Evolutionary conservation across 2,113 vertebrate species (phyloP), one percentile per base, ranked within the genome.

Genomic region (Menidia beryllina): DNA sequence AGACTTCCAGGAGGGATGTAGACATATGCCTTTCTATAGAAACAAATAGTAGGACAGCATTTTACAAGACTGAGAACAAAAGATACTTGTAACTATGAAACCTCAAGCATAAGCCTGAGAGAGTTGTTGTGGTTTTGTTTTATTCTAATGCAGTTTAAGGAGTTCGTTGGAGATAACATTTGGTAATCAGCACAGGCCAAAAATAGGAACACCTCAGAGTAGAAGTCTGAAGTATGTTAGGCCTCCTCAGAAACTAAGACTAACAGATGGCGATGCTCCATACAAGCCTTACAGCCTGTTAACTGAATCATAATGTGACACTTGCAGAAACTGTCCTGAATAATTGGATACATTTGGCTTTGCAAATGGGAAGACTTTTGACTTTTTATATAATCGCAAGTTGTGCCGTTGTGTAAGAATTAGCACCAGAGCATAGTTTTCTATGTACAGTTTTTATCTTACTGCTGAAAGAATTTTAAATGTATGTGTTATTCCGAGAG

Each of bases 221-320:
- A 69, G 72, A 73, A 79, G 79, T 76, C 72, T 85, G 57, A 83
- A 78, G 71, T 70, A 69, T 63, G 69, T 67, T 70, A 13, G 36
- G 26, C 55, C 63, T 77, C 49, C 34, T 58, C 57, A 57, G 61
- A 85, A 83, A 67, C 66, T 70, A 24, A 78, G 63, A 53, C 55
- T 27, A 85, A 61, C 87, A 89, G 83, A 87, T 86, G 85, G 85
- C 27, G 45, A 43, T 45, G 79, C 77, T 81, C 66, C 64, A 26
- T 58, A 71, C 53, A 58, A 72, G 82, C 75, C 61, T 56, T 26
- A 49, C 76, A 81, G 75, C 60, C 75, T 86, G 81, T 89, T 58
- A 52, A 38, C 81, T 81, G 86, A 88, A 69, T 89, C 72, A 72
- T 63, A 64, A 75, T 55, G 78, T 82, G 69, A 78, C 49, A 61